These are phyloP conservation scores for Sinodicranocentrus sp. DNA, from an alignment of 2,888 invertebrate genomes.

Conservation along the genomic window DNA sequence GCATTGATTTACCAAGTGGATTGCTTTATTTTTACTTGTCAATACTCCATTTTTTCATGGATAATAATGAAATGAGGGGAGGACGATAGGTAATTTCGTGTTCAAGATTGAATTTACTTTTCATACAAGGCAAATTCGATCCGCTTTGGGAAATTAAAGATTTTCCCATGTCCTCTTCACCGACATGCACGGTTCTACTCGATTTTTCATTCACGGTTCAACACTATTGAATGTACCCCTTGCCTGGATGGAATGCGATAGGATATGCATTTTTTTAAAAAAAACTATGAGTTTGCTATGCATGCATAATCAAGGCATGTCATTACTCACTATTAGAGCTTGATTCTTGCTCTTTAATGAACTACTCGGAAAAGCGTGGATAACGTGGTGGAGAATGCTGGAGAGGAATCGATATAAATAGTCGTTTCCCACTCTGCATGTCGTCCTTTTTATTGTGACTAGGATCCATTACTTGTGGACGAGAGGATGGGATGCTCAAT, in stretches of 20 bases:
- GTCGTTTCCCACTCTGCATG: conserved; percentile 55
- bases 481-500: background rate
- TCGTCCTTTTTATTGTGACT: conserved; percentile 46
- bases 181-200: conserved; percentile 2
- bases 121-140: no score
- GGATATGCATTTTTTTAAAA: no score
- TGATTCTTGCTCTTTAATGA: conserved; percentile 1
- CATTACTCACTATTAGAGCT: conserved; percentile 47
- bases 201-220: conserved; percentile 7
- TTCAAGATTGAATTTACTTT: no score
- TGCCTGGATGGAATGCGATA: background rate
- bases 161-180: conserved; percentile 24
- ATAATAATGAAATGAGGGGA: conserved; percentile 14
- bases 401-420: conserved; percentile 30
- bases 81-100: background rate
- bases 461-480: conserved; percentile 26
- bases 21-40: conserved; percentile 33
- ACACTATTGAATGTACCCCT: background rate
- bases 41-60: background rate
- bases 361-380: conserved; percentile 1
- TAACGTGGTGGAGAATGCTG: background rate
- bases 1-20: conserved; percentile 17
- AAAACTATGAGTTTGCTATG: conserved; percentile 30
- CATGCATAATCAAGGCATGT: conserved; percentile 59
- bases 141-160: conserved; percentile 9